Percentiles rank a stretch among this genome's conserved stretches.
These are phyloP conservation scores for Epiblema foenella DNA, from an alignment of 2,888 invertebrate species.

Conservation along the genomic window DNA sequence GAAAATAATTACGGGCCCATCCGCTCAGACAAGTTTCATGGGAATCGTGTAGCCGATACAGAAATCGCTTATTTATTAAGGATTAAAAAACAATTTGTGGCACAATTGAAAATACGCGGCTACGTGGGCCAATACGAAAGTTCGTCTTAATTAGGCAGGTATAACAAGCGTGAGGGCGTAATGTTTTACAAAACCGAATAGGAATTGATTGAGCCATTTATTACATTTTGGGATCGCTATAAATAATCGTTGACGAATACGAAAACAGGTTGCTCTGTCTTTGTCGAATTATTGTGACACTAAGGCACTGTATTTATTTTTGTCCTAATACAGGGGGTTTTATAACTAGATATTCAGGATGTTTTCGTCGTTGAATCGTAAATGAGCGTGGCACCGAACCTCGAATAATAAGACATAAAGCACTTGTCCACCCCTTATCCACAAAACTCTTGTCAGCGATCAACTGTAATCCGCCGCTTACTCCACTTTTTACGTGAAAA, in stretches of 20 bases:
- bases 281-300: background rate
- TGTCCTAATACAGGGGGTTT: background rate
- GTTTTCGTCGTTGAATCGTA: background rate
- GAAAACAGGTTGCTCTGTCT: background rate
- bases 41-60: constrained; percentile 56
- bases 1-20: constrained; percentile 78
- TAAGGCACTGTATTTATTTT: background rate
- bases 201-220: constrained; percentile 34
- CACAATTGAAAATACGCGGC: background rate
- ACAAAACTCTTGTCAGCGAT: constrained; percentile 78
- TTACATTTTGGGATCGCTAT: background rate
- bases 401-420: constrained; percentile 33
- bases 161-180: constrained; percentile 14
- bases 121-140: constrained; percentile 35
- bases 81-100: constrained; percentile 42
- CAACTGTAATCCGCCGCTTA: constrained; percentile 78
- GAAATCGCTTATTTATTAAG: constrained; percentile 65
- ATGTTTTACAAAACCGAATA: constrained; percentile 23
- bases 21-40: constrained; percentile 67
- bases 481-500: constrained; percentile 75
- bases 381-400: constrained; percentile 1
- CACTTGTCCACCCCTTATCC: constrained; percentile 53
- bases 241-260: constrained; percentile 12
- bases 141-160: constrained; percentile 24
- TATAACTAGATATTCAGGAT: background rate